Evolutionary conservation across 2,888 invertebrate genomes (phyloP).

Genomic region (Uloborus plumipes): DNA sequence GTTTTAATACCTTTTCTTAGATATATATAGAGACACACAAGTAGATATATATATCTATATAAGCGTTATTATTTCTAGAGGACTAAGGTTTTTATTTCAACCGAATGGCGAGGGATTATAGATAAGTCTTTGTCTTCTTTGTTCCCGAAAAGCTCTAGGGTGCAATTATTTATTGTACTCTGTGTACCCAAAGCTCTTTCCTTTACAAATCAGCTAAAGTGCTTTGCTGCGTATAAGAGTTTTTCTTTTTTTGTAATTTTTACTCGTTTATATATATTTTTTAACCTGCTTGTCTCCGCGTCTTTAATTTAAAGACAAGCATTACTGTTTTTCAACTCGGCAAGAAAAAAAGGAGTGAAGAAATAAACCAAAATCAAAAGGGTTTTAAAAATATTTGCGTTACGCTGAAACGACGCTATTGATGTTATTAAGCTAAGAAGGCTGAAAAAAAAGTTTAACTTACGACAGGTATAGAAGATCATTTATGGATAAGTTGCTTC

Average conservation of each 20-base stretch:
- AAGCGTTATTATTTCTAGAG: slow-evolving; percentile 45
- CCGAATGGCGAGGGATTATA: slow-evolving; percentile 49
- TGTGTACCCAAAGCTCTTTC: slow-evolving; percentile 10
- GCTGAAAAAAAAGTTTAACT: background rate
- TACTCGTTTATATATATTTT: slow-evolving; percentile 10
- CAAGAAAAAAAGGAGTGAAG: slow-evolving; percentile 11
- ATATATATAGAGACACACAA: slow-evolving; percentile 2
- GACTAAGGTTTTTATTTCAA: slow-evolving; percentile 39
- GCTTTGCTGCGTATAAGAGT: slow-evolving; percentile 18
- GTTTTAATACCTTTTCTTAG: slow-evolving; percentile 54
- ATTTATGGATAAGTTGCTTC: too few species aligned
- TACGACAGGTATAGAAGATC: background rate
- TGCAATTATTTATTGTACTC: slow-evolving; percentile 56
- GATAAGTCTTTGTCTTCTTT: slow-evolving; percentile 46
- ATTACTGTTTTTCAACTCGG: slow-evolving; percentile 40
- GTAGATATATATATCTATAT: background rate
- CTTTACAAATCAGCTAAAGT: slow-evolving; percentile 52
- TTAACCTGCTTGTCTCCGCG: slow-evolving; percentile 17
- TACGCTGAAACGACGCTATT: background rate
- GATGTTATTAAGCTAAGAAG: slow-evolving; percentile 8
- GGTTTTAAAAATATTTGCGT: background rate
- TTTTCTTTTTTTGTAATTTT: background rate
- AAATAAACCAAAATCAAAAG: too few species aligned
- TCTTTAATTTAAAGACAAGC: slow-evolving; percentile 60
- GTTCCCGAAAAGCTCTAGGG: slow-evolving; percentile 40